Percentiles rank a stretch among this genome's conserved stretches.
phyloP scores from a whole-genome alignment of 2,113 vertebrate species.

The Neodontobutis hainanensis region DNA sequence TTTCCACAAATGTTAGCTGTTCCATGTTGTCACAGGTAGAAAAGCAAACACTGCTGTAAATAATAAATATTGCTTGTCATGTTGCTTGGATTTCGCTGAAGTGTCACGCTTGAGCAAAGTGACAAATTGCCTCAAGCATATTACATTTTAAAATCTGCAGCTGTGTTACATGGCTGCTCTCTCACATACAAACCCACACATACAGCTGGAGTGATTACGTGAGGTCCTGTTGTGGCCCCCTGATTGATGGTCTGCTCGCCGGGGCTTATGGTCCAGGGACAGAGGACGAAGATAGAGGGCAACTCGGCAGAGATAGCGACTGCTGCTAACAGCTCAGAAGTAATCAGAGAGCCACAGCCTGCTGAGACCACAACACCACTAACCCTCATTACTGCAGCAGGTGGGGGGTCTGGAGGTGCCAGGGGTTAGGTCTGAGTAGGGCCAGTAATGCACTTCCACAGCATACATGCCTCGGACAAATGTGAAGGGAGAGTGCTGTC shows the following conservation, averaged over 20 bases:
- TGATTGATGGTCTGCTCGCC: conserved; percentile 63
- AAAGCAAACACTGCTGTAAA: conserved; percentile 1
- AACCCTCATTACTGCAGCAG: conserved; percentile 61
- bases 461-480: conserved; percentile 16
- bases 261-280: conserved; percentile 48
- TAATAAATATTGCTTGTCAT: conserved; percentile 32
- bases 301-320: conserved; percentile 55
- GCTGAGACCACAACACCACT: conserved; percentile 33
- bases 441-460: conserved; percentile 37
- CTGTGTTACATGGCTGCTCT: conserved; percentile 17
- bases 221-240: conserved; percentile 49
- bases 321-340: conserved; percentile 33
- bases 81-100: conserved; percentile 7
- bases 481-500: conserved; percentile 13
- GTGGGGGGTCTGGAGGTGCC: conserved; percentile 35
- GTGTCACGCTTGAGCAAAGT: conserved; percentile 37
- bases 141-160: conserved; percentile 25
- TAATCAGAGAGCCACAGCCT: conserved; percentile 51
- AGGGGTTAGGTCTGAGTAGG: conserved; percentile 8
- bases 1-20: conserved; percentile 4
- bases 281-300: conserved; percentile 56
- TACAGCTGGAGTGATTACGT: conserved; percentile 38
- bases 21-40: too few relatives aligned
- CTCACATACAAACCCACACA: conserved; percentile 8
- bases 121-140: conserved; percentile 45